phyloP scores from a whole-genome alignment of 2,888 invertebrate species.

The Ametastegia equiseti region DNA sequence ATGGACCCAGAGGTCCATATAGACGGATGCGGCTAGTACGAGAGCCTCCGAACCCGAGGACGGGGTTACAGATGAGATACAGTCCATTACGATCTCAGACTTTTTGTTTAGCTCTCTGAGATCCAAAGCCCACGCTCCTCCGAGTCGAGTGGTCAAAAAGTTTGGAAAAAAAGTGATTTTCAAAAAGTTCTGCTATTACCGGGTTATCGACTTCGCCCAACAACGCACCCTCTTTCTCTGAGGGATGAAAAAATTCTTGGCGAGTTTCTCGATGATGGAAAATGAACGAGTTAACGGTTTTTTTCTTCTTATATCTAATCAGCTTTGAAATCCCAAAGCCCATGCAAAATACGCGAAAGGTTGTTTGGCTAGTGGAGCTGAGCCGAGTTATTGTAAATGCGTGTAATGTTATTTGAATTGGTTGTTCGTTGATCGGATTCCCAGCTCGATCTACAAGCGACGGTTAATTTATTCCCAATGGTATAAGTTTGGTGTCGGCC shows the following conservation, averaged over 20 bases:
- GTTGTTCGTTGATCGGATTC: slow-evolving; percentile 61
- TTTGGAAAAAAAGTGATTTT: background rate
- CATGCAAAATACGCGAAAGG: background rate
- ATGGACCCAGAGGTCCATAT: slow-evolving; percentile 50
- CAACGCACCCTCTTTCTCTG: background rate
- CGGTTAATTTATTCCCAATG: slow-evolving; percentile 65
- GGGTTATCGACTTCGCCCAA: background rate
- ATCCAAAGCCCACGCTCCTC: background rate
- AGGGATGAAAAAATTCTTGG: background rate
- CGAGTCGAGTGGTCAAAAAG: background rate
- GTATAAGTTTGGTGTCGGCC: background rate
- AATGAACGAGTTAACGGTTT: background rate
- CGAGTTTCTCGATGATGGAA: background rate
- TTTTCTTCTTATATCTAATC: background rate
- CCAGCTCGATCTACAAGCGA: slow-evolving; percentile 49
- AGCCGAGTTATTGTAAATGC: background rate
- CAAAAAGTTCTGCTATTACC: background rate
- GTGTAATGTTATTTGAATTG: background rate
- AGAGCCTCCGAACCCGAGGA: background rate
- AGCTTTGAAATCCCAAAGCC: background rate
- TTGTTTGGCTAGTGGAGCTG: background rate
- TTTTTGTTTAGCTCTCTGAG: slow-evolving; percentile 9
- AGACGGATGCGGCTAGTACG: slow-evolving; percentile 36
- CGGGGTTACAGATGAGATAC: slow-evolving; percentile 47
- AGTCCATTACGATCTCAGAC: slow-evolving; percentile 29